Conservation (phyloP, 2,113 vertebrate species). For the Hemicordylus capensis region DNA sequence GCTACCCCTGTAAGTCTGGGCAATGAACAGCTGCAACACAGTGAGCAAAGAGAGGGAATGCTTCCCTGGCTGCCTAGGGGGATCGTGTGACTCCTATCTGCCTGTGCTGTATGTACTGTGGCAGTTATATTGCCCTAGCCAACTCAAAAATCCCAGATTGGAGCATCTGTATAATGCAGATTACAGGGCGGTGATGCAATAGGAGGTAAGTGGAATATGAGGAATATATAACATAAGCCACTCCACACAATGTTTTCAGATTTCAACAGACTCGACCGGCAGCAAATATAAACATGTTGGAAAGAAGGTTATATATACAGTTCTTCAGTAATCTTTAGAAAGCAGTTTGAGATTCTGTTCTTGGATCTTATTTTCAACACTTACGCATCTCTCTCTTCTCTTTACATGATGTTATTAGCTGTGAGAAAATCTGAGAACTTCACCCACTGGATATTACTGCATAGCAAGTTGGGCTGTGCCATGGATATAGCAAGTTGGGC, state of each 20-base stretch:
- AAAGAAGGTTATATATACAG: neutral
- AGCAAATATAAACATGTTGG: neutral
- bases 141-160: neutral
- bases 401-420: neutral
- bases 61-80: too few species aligned
- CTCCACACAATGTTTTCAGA: neutral
- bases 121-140: too few species aligned
- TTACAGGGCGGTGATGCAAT: neutral
- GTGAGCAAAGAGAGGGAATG: too few species aligned
- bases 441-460: neutral
- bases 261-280: neutral
- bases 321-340: neutral
- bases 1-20: too few species aligned
- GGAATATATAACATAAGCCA: neutral
- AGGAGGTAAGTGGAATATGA: neutral
- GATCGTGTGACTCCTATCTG: too few species aligned
- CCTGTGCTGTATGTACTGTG: too few species aligned
- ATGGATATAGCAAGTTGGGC: neutral
- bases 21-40: too few species aligned
- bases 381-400: neutral
- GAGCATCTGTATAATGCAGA: neutral
- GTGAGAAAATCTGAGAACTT: neutral
- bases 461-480: neutral
- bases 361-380: neutral
- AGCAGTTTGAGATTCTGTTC: neutral